phyloP scores from a whole-genome alignment of 2,888 invertebrate species.

The Brenthis daphne region DNA sequence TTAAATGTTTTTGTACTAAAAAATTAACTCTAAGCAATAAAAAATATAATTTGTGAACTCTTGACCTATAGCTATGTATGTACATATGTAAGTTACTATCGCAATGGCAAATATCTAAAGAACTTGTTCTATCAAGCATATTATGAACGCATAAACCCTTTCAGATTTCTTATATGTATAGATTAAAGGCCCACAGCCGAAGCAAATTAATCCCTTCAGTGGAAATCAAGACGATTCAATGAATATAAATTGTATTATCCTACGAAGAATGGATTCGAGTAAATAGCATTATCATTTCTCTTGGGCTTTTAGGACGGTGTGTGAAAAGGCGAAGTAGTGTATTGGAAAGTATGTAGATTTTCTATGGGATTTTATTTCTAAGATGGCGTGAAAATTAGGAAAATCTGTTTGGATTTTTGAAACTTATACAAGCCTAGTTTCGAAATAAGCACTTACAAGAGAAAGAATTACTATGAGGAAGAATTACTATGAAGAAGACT shows the following conservation, averaged over 20 bases:
- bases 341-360: background rate
- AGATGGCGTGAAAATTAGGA: background rate
- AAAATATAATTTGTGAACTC: too few relatives aligned
- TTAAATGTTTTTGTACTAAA: too few relatives aligned
- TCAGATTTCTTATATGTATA: conserved; percentile 20
- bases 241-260: conserved; percentile 38
- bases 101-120: background rate
- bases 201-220: conserved; percentile 35
- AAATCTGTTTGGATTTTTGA: background rate
- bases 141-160: conserved; percentile 4
- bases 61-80: too few relatives aligned
- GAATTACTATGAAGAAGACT: too few relatives aligned
- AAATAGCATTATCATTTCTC: conserved; percentile 36
- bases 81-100: too few relatives aligned
- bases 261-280: conserved; percentile 28
- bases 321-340: conserved; percentile 6
- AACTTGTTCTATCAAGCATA: conserved; percentile 8
- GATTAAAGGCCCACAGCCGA: conserved; percentile 23
- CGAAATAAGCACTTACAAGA: background rate
- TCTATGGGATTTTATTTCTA: background rate
- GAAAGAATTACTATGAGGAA: too few relatives aligned
- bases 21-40: too few relatives aligned
- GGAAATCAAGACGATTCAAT: conserved; percentile 36
- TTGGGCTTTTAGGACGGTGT: conserved; percentile 26
- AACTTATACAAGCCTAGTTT: background rate